A percentile compares a stretch with the other conserved stretches of the same genome.
Evolutionary conservation across 2,113 vertebrate genomes (phyloP).

Genomic region (Tinamus guttatus): DNA sequence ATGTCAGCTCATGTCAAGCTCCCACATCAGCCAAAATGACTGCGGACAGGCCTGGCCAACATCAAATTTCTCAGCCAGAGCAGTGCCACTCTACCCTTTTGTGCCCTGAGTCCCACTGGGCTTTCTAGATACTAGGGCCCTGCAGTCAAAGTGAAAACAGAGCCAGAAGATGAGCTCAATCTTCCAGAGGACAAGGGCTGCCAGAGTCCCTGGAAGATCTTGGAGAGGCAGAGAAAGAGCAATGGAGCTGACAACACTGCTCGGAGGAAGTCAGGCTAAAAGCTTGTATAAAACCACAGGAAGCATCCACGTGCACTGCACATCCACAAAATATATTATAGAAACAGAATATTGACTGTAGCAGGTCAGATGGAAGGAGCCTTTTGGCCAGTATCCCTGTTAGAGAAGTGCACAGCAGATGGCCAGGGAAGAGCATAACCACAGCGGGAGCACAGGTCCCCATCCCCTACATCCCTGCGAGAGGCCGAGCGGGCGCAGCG

Average conservation of each 20-base stretch:
- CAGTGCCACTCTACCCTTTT: not conserved
- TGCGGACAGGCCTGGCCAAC: not conserved
- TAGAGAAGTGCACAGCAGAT: not conserved
- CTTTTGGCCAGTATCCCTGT: not conserved
- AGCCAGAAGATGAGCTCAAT: not conserved
- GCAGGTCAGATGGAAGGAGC: not conserved
- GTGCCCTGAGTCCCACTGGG: not conserved
- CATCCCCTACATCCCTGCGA: not conserved
- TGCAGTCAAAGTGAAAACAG: not conserved
- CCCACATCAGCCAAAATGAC: not conserved
- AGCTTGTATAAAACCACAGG: not conserved
- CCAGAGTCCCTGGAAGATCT: not conserved
- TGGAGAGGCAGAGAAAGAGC: not conserved
- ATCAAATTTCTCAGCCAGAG: not conserved
- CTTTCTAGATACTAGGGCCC: not conserved
- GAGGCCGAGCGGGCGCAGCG: not conserved
- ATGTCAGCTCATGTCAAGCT: not conserved
- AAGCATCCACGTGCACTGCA: accelerated
- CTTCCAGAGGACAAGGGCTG: not conserved
- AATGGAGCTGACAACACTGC: not conserved
- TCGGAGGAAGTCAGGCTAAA: not conserved
- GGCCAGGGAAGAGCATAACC: not conserved
- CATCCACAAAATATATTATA: not conserved
- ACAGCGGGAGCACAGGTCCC: not conserved
- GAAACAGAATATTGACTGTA: not conserved